A percentile compares a stretch with the other conserved stretches of the same genome.
These are phyloP conservation scores for Ficedula albicollis DNA, from an alignment of 2,797 vertebrate genomes.

Conservation along the genomic window DNA sequence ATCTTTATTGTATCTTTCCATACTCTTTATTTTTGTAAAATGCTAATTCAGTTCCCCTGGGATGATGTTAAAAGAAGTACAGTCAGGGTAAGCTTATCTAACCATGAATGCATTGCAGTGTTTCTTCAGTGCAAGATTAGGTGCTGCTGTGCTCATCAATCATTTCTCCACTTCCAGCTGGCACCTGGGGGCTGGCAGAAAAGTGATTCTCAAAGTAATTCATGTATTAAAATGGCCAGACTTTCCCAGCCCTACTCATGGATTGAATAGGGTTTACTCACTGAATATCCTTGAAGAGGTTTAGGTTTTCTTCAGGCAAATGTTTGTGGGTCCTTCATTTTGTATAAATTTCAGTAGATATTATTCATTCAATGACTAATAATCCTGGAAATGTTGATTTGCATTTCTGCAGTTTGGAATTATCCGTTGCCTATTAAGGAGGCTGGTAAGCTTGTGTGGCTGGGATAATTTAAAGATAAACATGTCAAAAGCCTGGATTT, in stretches of 20 bases:
- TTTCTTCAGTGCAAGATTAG: background rate
- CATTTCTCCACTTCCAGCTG: background rate
- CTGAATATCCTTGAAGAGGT: background rate
- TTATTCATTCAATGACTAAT: background rate
- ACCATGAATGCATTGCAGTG: background rate
- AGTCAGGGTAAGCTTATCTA: background rate
- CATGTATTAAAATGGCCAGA: background rate
- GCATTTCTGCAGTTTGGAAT: background rate
- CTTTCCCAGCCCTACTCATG: background rate
- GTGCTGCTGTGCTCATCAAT: background rate
- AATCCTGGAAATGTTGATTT: background rate
- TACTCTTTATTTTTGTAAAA: constrained; percentile 22
- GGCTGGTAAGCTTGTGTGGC: background rate
- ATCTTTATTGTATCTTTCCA: background rate
- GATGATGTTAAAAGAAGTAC: background rate
- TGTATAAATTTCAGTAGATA: background rate
- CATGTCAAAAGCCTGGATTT: background rate
- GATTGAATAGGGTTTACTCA: background rate
- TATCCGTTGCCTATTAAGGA: background rate
- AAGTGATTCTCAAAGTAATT: background rate
- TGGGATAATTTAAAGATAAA: background rate
- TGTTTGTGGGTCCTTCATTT: background rate
- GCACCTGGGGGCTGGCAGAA: background rate
- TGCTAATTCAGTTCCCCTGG: constrained; percentile 37
- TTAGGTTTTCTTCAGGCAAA: background rate